phyloP scores from a whole-genome alignment of 2,113 vertebrate species.

The Ictalurus punctatus region DNA sequence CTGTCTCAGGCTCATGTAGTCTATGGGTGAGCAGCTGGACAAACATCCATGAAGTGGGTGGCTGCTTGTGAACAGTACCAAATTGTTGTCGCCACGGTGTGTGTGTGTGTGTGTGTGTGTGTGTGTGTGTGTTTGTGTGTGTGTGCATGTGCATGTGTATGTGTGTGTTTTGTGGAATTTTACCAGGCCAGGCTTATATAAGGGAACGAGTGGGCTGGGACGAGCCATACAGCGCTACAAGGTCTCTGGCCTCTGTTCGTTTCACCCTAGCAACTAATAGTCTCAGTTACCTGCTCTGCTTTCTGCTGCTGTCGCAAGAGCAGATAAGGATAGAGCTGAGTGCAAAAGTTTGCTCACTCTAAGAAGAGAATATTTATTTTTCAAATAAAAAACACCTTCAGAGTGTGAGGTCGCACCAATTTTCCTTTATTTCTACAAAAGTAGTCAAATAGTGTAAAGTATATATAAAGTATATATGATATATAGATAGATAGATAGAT shows the following conservation, averaged over 20 bases:
- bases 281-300: neutral
- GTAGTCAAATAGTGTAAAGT: neutral
- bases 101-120: slow-evolving; percentile 28
- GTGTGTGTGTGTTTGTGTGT: neutral
- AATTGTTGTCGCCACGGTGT: slow-evolving; percentile 59
- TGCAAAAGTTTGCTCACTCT: neutral
- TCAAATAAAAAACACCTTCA: neutral
- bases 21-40: slow-evolving; percentile 66
- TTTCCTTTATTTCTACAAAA: neutral
- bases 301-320: neutral
- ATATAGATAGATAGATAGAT: neutral
- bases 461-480: too few species aligned
- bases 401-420: neutral
- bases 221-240: slow-evolving; percentile 1
- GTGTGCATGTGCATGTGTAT: neutral
- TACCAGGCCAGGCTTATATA: slow-evolving; percentile 66
- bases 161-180: slow-evolving; percentile 63
- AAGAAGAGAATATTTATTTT: neutral
- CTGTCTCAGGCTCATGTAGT: slow-evolving; percentile 54
- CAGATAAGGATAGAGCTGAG: neutral
- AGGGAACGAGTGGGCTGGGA: slow-evolving; percentile 53
- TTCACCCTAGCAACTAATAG: neutral
- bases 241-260: neutral
- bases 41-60: slow-evolving; percentile 67
- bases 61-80: slow-evolving; percentile 63